Base-by-base conservation (phyloP, 2,113 vertebrate species). In the Otolemur garnettii region DNA sequence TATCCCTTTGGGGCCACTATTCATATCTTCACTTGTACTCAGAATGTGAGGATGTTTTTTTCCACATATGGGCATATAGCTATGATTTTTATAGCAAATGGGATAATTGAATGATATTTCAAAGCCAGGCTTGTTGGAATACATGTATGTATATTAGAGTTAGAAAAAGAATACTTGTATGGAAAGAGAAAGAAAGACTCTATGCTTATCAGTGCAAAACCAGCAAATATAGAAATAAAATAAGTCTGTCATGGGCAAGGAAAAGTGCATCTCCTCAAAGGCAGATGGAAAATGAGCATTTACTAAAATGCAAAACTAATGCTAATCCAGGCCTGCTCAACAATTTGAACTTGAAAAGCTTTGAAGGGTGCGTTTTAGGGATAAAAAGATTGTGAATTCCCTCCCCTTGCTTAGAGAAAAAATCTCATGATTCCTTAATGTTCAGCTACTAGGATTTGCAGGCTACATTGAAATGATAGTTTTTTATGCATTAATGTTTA, bases 401-500 rank as follows among this genome's bases (percentile, higher is more conserved):
- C 38, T 74, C 42, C 53, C 42, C 38, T 95, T 85, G 53, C 79
- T 91, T 78, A 68, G 64, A 64, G 77, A 7, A 35, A 57, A 78
- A 89, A 88, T 91, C 94, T 94, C 55, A 35, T 81, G 75, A 84
- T 96, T 94, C 80, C 75, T 94, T 91, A 30, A 78, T 92, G 87
- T 87, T 92, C 26, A 53, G 87, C 80, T 93, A 97, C 66, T 64
- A 95, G 90, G 93, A 96, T 94, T 64, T 95, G 87, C 93, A 93
- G 93, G 33, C 86, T 94, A 68, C 30, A 30, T 94, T 19, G 28
- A 98, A 97, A 97, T 96, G 96, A 96, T 96, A 95, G 96, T 96
- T 97, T 95, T 96, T 96, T 93, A 62, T 84, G 83, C 81, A 96
- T 96, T 95, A 95, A 92, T 97, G 97, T 98, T 97, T 97, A 81